A percentile compares a stretch with the other conserved stretches of the same genome.
phyloP scores from a whole-genome alignment of 2,797 vertebrate species.

The Mormyrus hasselquistii region DNA sequence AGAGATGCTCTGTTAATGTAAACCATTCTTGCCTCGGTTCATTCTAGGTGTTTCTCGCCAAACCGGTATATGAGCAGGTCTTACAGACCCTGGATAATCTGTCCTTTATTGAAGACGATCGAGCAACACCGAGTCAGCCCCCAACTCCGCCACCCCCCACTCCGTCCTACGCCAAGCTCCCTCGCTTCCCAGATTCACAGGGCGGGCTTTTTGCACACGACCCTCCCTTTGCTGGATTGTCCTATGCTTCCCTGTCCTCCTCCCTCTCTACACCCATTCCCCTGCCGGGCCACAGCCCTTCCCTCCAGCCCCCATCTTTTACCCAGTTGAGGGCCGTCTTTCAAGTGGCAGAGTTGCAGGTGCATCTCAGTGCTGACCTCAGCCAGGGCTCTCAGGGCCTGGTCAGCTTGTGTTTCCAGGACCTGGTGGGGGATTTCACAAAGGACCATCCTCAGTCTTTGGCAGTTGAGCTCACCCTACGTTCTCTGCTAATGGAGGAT shows the following conservation, averaged over 20 bases:
- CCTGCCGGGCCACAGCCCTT: conserved; percentile 53
- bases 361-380: conserved; percentile 86
- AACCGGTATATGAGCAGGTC: conserved; percentile 92
- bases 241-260: conserved; percentile 44
- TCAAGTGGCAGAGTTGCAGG: conserved; percentile 81
- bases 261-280: conserved; percentile 56
- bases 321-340: conserved; percentile 86
- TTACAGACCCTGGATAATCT: conserved; percentile 92
- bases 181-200: conserved; percentile 66
- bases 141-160: conserved; percentile 66
- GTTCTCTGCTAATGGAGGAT: conserved; percentile 92
- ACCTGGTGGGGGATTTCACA: conserved; percentile 84
- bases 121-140: conserved; percentile 49
- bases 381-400: conserved; percentile 87
- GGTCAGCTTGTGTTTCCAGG: conserved; percentile 88
- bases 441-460: conserved; percentile 87
- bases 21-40: not conserved
- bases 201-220: conserved; percentile 80
- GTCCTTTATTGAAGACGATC: conserved; percentile 77
- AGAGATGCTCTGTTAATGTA: not conserved
- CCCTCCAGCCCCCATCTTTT: conserved; percentile 59
- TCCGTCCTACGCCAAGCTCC: conserved; percentile 58
- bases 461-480: conserved; percentile 81
- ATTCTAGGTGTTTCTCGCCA: conserved; percentile 84
- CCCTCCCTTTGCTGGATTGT: conserved; percentile 49